phyloP scores from a whole-genome alignment of 1,140 invertebrate species.

The Teleopsis dalmanni region DNA sequence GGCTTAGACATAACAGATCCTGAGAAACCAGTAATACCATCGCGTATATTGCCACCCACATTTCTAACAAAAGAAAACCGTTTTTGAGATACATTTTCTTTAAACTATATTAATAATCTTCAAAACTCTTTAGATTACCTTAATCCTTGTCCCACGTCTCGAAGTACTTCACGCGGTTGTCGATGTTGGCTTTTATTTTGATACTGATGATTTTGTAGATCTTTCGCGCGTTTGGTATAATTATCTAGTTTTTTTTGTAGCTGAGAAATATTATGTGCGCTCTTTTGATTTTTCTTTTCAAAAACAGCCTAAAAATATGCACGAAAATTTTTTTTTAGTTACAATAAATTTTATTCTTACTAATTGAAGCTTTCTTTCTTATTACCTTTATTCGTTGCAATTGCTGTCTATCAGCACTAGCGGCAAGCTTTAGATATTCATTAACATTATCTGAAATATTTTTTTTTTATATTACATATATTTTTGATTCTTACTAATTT shows the following conservation, averaged over 20 bases:
- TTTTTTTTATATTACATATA: too few relatives aligned
- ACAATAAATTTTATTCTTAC: not conserved
- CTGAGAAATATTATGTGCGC: conserved; percentile 83
- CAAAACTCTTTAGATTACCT: conserved; percentile 54
- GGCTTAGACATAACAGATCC: conserved; percentile 93
- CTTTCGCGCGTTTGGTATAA: conserved; percentile 71
- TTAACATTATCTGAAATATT: conserved; percentile 87
- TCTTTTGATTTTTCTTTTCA: conserved; percentile 97
- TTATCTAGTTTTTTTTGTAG: conserved; percentile 90
- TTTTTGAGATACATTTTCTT: too few relatives aligned
- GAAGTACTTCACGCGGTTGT: conserved; percentile 79
- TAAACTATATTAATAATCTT: too few relatives aligned
- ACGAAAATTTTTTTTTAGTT: not conserved
- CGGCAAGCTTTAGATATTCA: conserved; percentile 87
- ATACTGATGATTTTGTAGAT: conserved; percentile 38
- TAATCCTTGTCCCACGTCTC: conserved; percentile 89
- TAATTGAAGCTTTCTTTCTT: not conserved
- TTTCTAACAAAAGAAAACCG: too few relatives aligned
- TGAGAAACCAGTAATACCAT: conserved; percentile 86
- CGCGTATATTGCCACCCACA: conserved; percentile 89
- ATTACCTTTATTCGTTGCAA: conserved; percentile 73
- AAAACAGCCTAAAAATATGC: conserved; percentile 63
- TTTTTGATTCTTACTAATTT: too few relatives aligned
- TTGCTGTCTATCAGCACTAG: conserved; percentile 87
- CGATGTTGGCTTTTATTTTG: conserved; percentile 53